Evolutionary conservation across 2,797 vertebrate species (phyloP), one percentile per base, ranked within the genome.

Genomic region (Sebastes reedi): DNA sequence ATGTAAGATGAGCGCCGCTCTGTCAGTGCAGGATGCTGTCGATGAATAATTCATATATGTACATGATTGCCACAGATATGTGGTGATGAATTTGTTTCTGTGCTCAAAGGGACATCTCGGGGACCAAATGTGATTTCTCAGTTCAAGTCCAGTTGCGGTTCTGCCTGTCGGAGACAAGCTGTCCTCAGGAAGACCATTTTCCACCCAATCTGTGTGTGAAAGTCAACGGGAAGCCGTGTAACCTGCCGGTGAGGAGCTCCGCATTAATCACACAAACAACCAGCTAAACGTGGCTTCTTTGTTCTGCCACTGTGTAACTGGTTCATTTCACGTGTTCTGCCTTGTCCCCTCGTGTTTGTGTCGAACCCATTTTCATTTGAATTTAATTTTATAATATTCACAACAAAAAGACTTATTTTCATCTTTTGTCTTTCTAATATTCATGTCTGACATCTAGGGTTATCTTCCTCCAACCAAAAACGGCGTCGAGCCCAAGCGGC

Each of bases 401-500:
- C 24, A 46, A 32, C 50, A 65, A 27, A 62, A 68, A 68, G 13
- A 7, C 29, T 8, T 2, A 29, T 50, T 39, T 32, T 39, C 29
- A 20, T 68, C 30, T 10, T 46, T 70, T 54, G 13, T 67, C 22
- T 16, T 55, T 54, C 14, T 74, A 2, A n/a, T 25, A 5, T 71
- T 54, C 6, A 4, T 76, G 13, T 74, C 52, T 75, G 12, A 81
- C 46, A 12, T 80, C 54, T 72, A 99, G 99, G 98, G 99, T 91
- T 99, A 98, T 91, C 98, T 99, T 95, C 99, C 99, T 94, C 99
- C 99, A 94, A 99, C 99, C 96, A 99, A 99, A 98, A 99, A 99
- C 50, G 99, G 99, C 74, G 99, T 99, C 3, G 99, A 99, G 96
- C 98, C 98, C 95, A 99, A 99, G 96, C 97, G 99, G 93, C 98